Base-by-base conservation (phyloP, 1,140 invertebrate species). In the Heliconius melpomene region DNA sequence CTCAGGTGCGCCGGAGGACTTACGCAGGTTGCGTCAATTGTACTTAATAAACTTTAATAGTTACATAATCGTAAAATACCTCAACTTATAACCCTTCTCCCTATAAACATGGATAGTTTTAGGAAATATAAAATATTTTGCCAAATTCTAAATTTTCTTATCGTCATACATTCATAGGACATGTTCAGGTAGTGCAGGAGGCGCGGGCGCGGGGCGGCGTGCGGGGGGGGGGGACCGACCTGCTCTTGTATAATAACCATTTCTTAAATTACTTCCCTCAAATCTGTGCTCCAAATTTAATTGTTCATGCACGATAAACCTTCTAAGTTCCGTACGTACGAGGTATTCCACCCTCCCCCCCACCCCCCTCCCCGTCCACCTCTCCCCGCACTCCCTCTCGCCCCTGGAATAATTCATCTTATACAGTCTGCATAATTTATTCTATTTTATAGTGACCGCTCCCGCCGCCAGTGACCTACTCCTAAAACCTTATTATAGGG, bases 231-330 rank as follows among this genome's bases (percentile, higher is more conserved):
- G 18, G 54, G 20, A n/a, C 57, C 57, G n/a, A 60, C 57, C 57
- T 60, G 57, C 23, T 29, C 57, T 66, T 66, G 13, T 66, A 66
- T 66, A 66, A 66, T 66, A 57, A 75, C 23, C 74, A 57, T 75
- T 54, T 57, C 32, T 54, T 50, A 52, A 57, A 36, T 75, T 57
- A 54, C 50, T 54, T 75, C 54, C 7, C 18, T 26, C 29, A 57
- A 54, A 75, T 75, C 74, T 50, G 46, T 57, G 26, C 54, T 29
- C 40, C 5, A 29, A 75, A 75, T 75, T 75, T 75, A 75, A 75
- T 75, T 57, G 74, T 57, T 75, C 32, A 57, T 75, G 74, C 74
- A 32, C 52, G 46, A 75, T 75, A 75, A 75, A 75, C 18, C 32
- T 57, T 75, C 57, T 36, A 57, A 75, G 74, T 75, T 74, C 8